Percentiles rank a stretch among this genome's conserved stretches.
Evolutionary conservation across 1,140 invertebrate species (phyloP).

Genomic region (Daktulosphaira vitifoliae): DNA sequence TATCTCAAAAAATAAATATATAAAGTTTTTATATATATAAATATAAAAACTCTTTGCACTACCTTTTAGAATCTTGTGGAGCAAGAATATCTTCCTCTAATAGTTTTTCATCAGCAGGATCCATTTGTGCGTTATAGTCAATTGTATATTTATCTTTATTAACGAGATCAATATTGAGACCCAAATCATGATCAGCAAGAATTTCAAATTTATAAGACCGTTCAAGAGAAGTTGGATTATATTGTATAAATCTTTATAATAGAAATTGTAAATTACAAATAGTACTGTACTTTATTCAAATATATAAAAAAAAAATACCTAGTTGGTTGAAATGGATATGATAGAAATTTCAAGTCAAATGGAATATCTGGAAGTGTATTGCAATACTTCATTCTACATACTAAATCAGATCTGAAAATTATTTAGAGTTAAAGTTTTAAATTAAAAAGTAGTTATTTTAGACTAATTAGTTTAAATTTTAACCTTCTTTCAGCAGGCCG

Average conservation of each 20-base stretch:
- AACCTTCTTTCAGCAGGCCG: conserved; percentile 35
- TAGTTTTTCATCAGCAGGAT: conserved; percentile 84
- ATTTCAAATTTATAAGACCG: conserved; percentile 94
- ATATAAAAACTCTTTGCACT: no score
- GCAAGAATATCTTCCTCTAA: conserved; percentile 85
- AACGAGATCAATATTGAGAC: conserved; percentile 92
- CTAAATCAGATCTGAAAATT: conserved; percentile 69
- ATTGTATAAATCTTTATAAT: conserved; percentile 74
- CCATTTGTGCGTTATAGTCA: conserved; percentile 60
- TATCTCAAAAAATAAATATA: no score
- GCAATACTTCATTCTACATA: conserved; percentile 88
- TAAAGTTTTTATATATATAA: no score
- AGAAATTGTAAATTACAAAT: conserved; percentile 1
- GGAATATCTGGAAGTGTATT: conserved; percentile 96
- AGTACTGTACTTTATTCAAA: conserved; percentile 14
- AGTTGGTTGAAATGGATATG: conserved; percentile 90
- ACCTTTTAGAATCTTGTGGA: conserved; percentile 75
- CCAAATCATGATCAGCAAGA: conserved; percentile 91
- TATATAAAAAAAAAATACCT: conserved; percentile 48
- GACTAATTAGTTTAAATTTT: neutral
- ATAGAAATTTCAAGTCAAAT: conserved; percentile 95
- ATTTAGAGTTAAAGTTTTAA: conserved; percentile 5
- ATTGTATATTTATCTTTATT: conserved; percentile 87
- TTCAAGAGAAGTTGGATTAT: conserved; percentile 89
- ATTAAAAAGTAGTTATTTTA: neutral